Percentiles rank a stretch among this genome's conserved stretches.
Evolutionary conservation across 2,888 invertebrate species (phyloP).

Genomic region (Cosmorhoe ocellata): DNA sequence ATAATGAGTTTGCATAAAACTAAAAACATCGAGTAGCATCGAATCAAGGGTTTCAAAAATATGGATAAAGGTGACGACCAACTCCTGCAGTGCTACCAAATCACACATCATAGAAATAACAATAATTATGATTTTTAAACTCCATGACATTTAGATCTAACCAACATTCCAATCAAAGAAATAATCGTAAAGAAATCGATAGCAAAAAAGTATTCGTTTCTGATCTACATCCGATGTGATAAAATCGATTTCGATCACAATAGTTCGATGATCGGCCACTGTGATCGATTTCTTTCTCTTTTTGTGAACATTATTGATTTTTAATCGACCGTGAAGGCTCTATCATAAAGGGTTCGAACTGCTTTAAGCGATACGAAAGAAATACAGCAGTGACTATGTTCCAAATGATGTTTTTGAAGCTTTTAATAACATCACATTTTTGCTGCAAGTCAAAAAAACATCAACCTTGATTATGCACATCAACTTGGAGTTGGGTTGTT

Average conservation of each 20-base stretch:
- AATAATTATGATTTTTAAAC: neutral
- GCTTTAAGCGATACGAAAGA: constrained; percentile 36
- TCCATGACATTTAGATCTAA: neutral
- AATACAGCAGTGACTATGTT: neutral
- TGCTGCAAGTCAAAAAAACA: too few relatives aligned
- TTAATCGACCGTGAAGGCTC: constrained; percentile 67
- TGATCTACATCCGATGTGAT: constrained; percentile 64
- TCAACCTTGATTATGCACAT: too few relatives aligned
- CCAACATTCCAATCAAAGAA: constrained; percentile 7
- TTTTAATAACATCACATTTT: too few relatives aligned
- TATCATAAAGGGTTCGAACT: constrained; percentile 50
- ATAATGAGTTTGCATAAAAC: too few relatives aligned
- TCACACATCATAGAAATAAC: too few relatives aligned
- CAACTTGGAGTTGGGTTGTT: too few relatives aligned
- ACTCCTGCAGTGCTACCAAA: too few relatives aligned
- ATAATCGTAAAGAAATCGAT: neutral
- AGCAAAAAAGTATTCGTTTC: constrained; percentile 40
- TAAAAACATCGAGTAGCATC: too few relatives aligned
- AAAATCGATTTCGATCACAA: constrained; percentile 76
- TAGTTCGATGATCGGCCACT: constrained; percentile 75
- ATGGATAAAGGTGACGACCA: too few relatives aligned
- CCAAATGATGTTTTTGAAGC: too few relatives aligned
- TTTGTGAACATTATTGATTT: constrained; percentile 75
- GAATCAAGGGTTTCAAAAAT: too few relatives aligned
- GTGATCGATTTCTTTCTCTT: constrained; percentile 71